A percentile compares a stretch with the other conserved stretches of the same genome.
These are phyloP conservation scores for Leptobrachium ailaonicum DNA, from an alignment of 2,113 vertebrate species.

Conservation along the genomic window DNA sequence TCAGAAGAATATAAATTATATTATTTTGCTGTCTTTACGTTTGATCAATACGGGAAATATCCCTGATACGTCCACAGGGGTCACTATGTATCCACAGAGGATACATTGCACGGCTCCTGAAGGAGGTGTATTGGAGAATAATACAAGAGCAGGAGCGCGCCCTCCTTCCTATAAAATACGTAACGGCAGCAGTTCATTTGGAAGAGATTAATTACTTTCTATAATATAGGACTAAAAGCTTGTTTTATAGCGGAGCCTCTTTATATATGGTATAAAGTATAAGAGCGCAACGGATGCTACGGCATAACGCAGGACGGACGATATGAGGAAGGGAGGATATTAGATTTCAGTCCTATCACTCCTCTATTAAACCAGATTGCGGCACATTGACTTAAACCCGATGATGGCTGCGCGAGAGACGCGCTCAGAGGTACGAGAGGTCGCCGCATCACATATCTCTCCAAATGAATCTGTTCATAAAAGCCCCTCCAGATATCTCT, in stretches of 20 bases:
- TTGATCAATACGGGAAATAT: background rate
- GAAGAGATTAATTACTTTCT: background rate
- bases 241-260: background rate
- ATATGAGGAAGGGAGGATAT: background rate
- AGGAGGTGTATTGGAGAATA: background rate
- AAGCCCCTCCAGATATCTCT: background rate
- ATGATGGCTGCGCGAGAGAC: background rate
- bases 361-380: background rate
- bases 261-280: too few species aligned
- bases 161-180: background rate
- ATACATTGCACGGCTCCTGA: background rate
- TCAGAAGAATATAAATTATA: too few species aligned
- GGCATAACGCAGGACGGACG: background rate
- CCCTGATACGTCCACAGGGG: slow-evolving; percentile 11
- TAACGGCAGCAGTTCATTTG: background rate
- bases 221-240: background rate
- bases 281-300: background rate
- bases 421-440: background rate
- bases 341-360: background rate
- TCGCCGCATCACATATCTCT: background rate
- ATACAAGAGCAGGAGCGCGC: background rate
- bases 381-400: background rate
- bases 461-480: background rate
- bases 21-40: too few species aligned
- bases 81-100: slow-evolving; percentile 23